Evolutionary conservation across 2,113 vertebrate species (phyloP), one percentile per base, ranked within the genome.

Genomic region (Engraulis encrasicolus): DNA sequence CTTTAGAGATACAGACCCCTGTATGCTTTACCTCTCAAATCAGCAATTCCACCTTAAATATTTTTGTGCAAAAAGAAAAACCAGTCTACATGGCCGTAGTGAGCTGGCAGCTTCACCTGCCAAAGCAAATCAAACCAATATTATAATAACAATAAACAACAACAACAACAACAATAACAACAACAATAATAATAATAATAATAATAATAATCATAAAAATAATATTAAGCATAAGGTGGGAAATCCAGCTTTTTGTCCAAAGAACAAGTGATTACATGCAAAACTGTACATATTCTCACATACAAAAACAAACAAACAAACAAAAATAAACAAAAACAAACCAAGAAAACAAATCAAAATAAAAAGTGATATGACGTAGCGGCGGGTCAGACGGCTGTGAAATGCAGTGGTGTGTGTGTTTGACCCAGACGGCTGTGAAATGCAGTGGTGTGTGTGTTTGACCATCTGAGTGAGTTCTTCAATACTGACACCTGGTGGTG

Each of bases 261-360:
- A 92, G 93, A 93, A 94, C 95, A 95, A 97, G 95, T 97, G 97
- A 97, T 97, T 96, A 98, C 97, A 98, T 98, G 98, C 97, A 98
- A 97, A 98, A 97, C 98, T 98, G 97, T 98, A 99, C 97, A 98
- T 95, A 97, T 97, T 98, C 96, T 98, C 97, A 99, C 97, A 98
- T 95, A 90, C 89, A 79, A 90, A 95, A 50, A 71, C 27, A 74
- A 50, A 74, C 45, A 50, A 45, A 58, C 31, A 78, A 49, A 78
- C 48, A 77, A 66, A 27, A 77, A 37, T n/a, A n/a, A n/a, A 90
- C 89, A 79, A 90, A 95, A 50, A 71, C 27, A 74, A 50, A 49
- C 71, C 48, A 77, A 66, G 95, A 95, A 93, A 95, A 94, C 27
- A 66, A 66, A 54, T 40, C 78, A 36, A 79, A 79, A 66, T 66